Conservation (phyloP, 1,140 invertebrate species). For the Cydia fagiglandana region DNA sequence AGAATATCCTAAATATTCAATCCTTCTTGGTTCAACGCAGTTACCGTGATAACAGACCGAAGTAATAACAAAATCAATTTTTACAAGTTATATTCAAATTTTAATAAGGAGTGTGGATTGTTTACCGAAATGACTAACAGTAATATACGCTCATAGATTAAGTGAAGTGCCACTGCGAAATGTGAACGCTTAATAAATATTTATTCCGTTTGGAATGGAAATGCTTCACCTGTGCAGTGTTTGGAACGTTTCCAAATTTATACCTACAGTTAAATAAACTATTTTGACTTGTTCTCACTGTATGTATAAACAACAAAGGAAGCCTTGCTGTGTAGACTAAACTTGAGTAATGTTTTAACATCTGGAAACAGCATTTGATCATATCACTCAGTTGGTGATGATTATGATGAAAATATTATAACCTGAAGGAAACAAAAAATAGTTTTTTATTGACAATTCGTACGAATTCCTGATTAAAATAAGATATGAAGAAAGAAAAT, state of each 20-base stretch:
- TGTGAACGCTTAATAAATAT: slow-evolving; percentile 25
- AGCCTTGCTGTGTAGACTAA: neutral
- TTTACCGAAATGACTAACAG: neutral
- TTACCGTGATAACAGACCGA: too few relatives aligned
- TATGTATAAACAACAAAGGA: slow-evolving; percentile 3
- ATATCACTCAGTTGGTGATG: too few relatives aligned
- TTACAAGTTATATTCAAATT: too few relatives aligned
- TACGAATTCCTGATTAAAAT: too few relatives aligned
- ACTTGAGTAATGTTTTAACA: neutral
- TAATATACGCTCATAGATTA: slow-evolving; percentile 16
- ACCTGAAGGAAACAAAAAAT: too few relatives aligned
- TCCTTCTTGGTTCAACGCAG: too few relatives aligned
- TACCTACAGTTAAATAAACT: slow-evolving; percentile 7
- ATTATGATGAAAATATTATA: too few relatives aligned
- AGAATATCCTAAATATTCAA: too few relatives aligned
- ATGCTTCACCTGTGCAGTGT: slow-evolving; percentile 19
- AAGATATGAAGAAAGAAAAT: neutral
- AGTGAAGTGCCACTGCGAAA: slow-evolving; percentile 13
- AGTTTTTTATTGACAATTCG: too few relatives aligned
- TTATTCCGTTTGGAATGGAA: slow-evolving; percentile 22
- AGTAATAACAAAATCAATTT: too few relatives aligned
- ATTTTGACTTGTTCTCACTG: slow-evolving; percentile 15
- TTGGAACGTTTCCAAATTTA: slow-evolving; percentile 13
- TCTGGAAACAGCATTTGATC: too few relatives aligned
- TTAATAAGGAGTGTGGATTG: neutral